Conservation (phyloP, 2,113 vertebrate genomes). For the Myotis lucifugus region DNA sequence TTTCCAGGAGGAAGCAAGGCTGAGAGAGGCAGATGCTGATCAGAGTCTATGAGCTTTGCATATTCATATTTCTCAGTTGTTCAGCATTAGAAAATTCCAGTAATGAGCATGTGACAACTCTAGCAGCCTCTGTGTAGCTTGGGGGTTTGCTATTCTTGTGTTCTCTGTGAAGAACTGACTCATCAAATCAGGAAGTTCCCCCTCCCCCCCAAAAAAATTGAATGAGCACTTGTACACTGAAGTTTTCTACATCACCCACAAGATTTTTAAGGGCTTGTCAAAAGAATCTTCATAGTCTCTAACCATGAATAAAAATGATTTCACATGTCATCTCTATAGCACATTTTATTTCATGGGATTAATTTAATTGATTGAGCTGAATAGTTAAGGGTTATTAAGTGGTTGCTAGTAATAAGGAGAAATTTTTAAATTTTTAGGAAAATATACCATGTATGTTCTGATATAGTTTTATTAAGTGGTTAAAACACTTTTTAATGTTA, state of each 20-base stretch:
- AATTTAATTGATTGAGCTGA: conserved; percentile 84
- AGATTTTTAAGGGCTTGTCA: conserved; percentile 86
- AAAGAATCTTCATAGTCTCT: conserved; percentile 83
- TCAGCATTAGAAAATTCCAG: conserved; percentile 81
- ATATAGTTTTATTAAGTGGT: conserved; percentile 42
- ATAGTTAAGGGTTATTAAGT: conserved; percentile 66
- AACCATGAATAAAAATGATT: conserved; percentile 87
- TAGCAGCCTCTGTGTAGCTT: conserved; percentile 80
- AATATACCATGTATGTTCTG: neutral
- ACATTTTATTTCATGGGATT: conserved; percentile 84
- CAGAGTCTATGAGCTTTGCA: conserved; percentile 78
- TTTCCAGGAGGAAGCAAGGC: conserved; percentile 46
- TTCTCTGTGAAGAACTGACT: conserved; percentile 77
- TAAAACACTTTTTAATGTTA: conserved; percentile 10
- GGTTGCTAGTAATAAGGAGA: conserved; percentile 78
- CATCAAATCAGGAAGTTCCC: conserved; percentile 66
- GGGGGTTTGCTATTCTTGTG: conserved; percentile 80
- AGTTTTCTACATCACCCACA: conserved; percentile 86
- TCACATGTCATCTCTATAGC: conserved; percentile 83
- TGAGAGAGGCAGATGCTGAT: conserved; percentile 48
- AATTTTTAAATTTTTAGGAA: conserved; percentile 64
- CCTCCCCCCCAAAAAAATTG: conserved; percentile 62
- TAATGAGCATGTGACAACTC: conserved; percentile 81
- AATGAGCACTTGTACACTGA: conserved; percentile 82
- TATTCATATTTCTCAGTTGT: conserved; percentile 82